These are phyloP conservation scores for Adelphocoris suturalis DNA, from an alignment of 2,888 invertebrate species.

Conservation along the genomic window DNA sequence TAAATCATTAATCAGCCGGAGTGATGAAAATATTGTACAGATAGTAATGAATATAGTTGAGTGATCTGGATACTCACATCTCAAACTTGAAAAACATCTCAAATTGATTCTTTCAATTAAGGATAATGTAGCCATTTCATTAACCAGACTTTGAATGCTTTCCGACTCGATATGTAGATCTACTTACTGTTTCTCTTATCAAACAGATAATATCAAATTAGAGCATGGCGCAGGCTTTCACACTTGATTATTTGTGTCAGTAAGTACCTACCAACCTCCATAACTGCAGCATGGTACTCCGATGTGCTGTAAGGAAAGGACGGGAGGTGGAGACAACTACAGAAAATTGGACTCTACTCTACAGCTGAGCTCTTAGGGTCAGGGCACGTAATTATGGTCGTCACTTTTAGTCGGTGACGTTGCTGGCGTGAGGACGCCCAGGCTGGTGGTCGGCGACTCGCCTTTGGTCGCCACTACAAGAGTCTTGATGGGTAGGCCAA, in stretches of 20 bases:
- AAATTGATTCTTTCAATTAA: no score
- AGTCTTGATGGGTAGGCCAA: conserved; percentile 77
- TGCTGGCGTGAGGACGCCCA: conserved; percentile 75
- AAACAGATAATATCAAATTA: background rate
- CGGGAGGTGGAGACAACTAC: background rate
- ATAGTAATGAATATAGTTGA: no score
- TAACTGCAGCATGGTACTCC: background rate
- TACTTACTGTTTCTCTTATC: no score
- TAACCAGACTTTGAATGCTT: no score
- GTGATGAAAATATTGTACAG: no score
- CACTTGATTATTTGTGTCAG: background rate
- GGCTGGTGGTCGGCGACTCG: conserved; percentile 71
- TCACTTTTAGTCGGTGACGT: conserved; percentile 75
- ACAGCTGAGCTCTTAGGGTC: background rate
- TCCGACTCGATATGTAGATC: no score
- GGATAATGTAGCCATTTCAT: no score
- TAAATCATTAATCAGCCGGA: no score
- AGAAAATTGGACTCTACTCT: background rate
- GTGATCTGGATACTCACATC: no score
- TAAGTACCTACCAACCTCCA: background rate
- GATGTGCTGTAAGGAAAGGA: background rate
- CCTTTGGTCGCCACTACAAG: conserved; percentile 77
- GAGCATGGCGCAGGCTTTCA: background rate
- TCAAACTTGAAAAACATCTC: no score
- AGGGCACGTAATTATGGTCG: conserved; percentile 41